Evolutionary conservation across 1,140 invertebrate genomes (phyloP).

Genomic region (Meloidogyne exigua): DNA sequence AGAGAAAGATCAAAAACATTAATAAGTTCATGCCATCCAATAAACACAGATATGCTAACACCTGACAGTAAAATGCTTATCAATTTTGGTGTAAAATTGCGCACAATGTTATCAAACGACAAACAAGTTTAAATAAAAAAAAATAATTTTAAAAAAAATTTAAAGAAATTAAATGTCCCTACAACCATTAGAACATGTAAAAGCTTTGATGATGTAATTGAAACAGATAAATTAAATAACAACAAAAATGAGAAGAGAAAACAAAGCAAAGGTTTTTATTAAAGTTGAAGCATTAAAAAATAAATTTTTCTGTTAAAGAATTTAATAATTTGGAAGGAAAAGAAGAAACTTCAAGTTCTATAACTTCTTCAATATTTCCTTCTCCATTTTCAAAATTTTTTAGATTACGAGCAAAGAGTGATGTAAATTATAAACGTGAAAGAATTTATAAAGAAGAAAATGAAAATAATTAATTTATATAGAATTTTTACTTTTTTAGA

Average conservation of each 20-base stretch:
- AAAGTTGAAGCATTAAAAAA: neutral
- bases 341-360: neutral
- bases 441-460: neutral
- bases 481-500: too few species aligned
- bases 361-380: neutral
- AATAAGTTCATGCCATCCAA: neutral
- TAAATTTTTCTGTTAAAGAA: neutral
- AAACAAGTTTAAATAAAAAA: neutral
- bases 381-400: neutral
- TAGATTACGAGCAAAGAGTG: neutral
- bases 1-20: neutral
- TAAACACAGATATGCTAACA: neutral
- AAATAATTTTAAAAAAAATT: neutral
- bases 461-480: too few species aligned
- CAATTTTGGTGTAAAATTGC: neutral
- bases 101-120: neutral
- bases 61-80: neutral
- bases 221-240: constrained; percentile 1
- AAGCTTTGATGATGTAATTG: constrained; percentile 1
- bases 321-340: neutral
- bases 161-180: neutral
- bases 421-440: constrained; percentile 2
- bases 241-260: neutral
- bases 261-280: neutral
- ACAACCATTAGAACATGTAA: constrained; percentile 69